Base-by-base conservation (phyloP, 2,797 vertebrate species). In the Cynodonichthys magdalenae region DNA sequence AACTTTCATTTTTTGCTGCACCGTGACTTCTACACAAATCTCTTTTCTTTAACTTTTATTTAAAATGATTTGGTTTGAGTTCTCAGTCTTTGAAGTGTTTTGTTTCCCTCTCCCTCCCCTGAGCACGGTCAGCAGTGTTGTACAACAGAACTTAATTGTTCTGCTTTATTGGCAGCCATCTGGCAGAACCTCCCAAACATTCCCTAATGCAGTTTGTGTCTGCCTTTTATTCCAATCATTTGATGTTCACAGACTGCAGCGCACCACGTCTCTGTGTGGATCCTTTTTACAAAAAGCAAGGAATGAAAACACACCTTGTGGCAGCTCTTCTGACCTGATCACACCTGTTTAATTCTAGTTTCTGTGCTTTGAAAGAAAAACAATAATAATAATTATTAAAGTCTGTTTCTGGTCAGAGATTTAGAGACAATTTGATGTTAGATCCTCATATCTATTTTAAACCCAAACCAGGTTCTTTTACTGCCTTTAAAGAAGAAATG, bases 91-190 rank as follows among this genome's bases (percentile, higher is more conserved):
- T 89, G 83, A 87, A 80, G 84, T 71, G 20, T 31, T 44, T 81
- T 73, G 62, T 63, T 53, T 64, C n/a, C 52, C 44, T 7, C 2
- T 52, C 1, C 47, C 24, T 77, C 66, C 63, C 66, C 31, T 39
- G 69, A 74, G 72, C 53, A 44, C 24, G 71, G 78, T 87, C 82
- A 81, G 56, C 74, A 62, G 39, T 60, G 66, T 74, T 86, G 61
- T 68, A 76, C 69, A 79, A 60, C 74, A 65, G 70, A n/a, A 46
- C 63, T 61, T 56, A 71, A 83, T 69, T 81, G 66, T 88, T 85
- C 72, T 85, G 83, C 77, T 78, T 83, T 81, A 77, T 81, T 77
- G 72, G 74, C 78, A 81, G 83, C 87, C 86, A 90, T 88, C 86
- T 90, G 89, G 83, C 81, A 77, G 73, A 81, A 72, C 70, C 74